These are phyloP conservation scores for Paracyprichromis sp. DNA, from an alignment of 2,113 vertebrate species.

Conservation along the genomic window DNA sequence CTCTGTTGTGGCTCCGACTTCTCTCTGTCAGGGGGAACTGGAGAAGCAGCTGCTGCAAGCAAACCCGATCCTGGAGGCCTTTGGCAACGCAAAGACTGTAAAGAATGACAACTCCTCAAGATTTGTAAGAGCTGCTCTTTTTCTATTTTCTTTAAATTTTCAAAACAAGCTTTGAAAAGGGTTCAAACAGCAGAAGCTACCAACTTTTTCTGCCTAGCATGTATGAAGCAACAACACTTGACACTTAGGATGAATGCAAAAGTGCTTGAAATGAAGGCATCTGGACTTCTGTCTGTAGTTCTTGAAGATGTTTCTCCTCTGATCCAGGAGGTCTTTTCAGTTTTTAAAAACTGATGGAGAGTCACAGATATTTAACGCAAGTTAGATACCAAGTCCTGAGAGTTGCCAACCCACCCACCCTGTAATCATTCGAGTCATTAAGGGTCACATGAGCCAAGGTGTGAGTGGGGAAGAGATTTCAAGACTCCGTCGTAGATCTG, in stretches of 20 bases:
- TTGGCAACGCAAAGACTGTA: slow-evolving; percentile 96
- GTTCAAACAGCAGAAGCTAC: neutral
- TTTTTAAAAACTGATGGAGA: neutral
- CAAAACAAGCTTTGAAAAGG: neutral
- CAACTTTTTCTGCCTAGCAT: neutral
- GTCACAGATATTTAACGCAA: neutral
- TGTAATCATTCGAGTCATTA: neutral
- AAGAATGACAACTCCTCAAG: slow-evolving; percentile 99
- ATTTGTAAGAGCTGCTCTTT: slow-evolving; percentile 77
- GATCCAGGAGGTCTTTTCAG: neutral
- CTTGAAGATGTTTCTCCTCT: neutral
- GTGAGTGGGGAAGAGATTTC: neutral
- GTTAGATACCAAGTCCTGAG: neutral
- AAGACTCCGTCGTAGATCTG: neutral
- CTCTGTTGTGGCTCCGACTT: neutral
- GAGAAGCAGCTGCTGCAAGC: slow-evolving; percentile 98
- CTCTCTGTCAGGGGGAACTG: slow-evolving; percentile 84
- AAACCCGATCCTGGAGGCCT: slow-evolving; percentile 97
- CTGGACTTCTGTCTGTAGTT: rapidly evolving
- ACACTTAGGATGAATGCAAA: neutral
- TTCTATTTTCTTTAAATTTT: neutral
- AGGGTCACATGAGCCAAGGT: neutral
- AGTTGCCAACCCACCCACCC: neutral
- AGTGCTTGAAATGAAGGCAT: neutral
- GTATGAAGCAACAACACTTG: neutral